These are phyloP conservation scores for Endotricha flammealis DNA, from an alignment of 2,888 invertebrate species.

Conservation along the genomic window DNA sequence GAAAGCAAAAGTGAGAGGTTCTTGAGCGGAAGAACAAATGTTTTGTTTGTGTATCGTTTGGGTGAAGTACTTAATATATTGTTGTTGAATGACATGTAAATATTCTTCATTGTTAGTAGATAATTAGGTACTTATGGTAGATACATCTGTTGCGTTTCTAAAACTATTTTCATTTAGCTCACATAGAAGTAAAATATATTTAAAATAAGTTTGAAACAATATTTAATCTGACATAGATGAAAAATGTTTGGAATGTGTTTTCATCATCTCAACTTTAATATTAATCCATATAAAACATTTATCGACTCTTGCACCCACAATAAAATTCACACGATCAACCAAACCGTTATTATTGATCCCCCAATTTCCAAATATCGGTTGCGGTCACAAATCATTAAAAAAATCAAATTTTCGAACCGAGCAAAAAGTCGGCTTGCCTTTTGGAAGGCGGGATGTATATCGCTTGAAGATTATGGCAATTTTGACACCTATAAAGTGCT, in stretches of 20 bases:
- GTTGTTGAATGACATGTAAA: too few relatives aligned
- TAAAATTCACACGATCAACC: conserved; percentile 69
- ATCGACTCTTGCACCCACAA: conserved; percentile 38
- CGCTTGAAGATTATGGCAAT: conserved; percentile 72
- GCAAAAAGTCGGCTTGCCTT: conserved; percentile 72
- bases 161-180: too few relatives aligned
- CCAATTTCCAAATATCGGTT: conserved; percentile 70
- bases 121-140: too few relatives aligned
- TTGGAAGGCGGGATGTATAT: conserved; percentile 57
- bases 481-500: conserved; percentile 76
- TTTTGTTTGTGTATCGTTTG: background rate
- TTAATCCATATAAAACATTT: conserved; percentile 17
- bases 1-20: conserved; percentile 24
- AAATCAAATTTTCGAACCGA: conserved; percentile 54
- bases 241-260: too few relatives aligned
- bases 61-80: background rate
- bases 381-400: conserved; percentile 72
- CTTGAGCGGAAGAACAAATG: background rate
- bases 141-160: too few relatives aligned
- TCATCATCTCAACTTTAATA: too few relatives aligned
- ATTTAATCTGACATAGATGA: too few relatives aligned
- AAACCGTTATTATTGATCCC: conserved; percentile 58
- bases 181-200: too few relatives aligned
- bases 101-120: too few relatives aligned
- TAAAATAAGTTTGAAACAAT: too few relatives aligned